Conservation (phyloP, 2,797 vertebrate species). For the Emydoidea blandingii region DNA sequence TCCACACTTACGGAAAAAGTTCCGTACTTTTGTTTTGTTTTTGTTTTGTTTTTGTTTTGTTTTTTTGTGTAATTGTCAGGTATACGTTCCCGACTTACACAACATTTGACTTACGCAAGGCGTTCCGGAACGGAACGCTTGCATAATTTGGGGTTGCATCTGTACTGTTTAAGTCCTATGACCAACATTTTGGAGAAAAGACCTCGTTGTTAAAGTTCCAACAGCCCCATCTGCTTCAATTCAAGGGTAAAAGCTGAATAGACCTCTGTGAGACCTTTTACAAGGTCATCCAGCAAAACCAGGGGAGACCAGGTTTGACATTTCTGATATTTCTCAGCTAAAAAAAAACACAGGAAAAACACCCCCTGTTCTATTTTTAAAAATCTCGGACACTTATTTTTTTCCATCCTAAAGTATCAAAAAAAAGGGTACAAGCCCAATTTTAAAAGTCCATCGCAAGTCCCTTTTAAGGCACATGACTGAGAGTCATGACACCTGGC, state of each 20-base stretch:
- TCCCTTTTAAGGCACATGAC: background rate
- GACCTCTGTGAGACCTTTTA: background rate
- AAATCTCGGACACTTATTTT: background rate
- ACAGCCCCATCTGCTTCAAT: background rate
- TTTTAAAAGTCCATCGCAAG: background rate
- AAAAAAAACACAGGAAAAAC: background rate
- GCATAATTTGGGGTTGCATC: background rate
- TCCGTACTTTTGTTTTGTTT: no score
- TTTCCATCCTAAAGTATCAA: background rate
- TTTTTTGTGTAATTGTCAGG: no score
- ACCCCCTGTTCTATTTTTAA: rapidly evolving
- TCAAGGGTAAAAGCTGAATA: background rate
- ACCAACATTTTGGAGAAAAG: background rate
- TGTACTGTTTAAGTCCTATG: background rate
- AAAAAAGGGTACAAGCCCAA: background rate
- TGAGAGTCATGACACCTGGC: background rate
- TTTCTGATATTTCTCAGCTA: background rate
- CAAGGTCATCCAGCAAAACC: background rate
- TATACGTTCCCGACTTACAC: no score
- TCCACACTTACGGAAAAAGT: no score
- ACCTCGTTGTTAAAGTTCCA: background rate
- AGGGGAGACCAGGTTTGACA: background rate
- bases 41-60: no score
- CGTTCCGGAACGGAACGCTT: no score
- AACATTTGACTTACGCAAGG: no score